These are phyloP conservation scores for Pseudachorutes palmiensis DNA, from an alignment of 1,140 invertebrate species.

Conservation along the genomic window DNA sequence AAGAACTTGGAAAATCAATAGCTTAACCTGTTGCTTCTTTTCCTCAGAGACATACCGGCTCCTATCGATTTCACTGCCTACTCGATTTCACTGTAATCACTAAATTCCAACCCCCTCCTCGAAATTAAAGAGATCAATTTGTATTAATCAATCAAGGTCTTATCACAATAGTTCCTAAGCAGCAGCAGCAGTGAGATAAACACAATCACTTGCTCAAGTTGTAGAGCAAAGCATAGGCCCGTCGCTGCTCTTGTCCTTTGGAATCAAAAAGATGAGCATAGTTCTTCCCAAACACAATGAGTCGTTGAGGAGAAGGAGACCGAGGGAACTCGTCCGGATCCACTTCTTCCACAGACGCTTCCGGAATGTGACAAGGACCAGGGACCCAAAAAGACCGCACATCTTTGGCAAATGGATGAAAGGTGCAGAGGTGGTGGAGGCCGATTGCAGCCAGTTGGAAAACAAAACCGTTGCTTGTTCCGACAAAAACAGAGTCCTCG, in stretches of 20 bases:
- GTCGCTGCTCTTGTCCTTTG: not conserved
- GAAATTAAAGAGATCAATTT: too few species aligned
- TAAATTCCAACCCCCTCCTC: too few species aligned
- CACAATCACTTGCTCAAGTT: too few species aligned
- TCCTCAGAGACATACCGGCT: too few species aligned
- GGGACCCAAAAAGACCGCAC: conserved; percentile 33
- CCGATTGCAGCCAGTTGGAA: conserved; percentile 72
- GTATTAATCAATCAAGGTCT: too few species aligned
- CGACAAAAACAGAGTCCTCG: conserved; percentile 65
- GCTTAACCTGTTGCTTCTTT: too few species aligned
- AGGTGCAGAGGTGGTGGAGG: conserved; percentile 76
- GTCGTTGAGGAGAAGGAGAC: not conserved
- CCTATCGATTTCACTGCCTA: too few species aligned
- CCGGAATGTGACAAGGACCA: not conserved
- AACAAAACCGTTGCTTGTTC: conserved; percentile 84
- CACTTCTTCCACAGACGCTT: not conserved
- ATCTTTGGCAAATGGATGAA: conserved; percentile 79
- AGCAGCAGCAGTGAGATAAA: too few species aligned
- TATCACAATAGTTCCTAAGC: too few species aligned
- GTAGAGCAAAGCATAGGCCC: not conserved
- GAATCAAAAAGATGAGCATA: not conserved
- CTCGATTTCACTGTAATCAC: too few species aligned
- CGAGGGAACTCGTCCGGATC: not conserved
- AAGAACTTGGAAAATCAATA: too few species aligned
- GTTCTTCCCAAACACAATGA: not conserved